Evolutionary conservation across 1,140 invertebrate genomes (phyloP), one percentile per base, ranked within the genome.

Genomic region (Vanessa atalanta): DNA sequence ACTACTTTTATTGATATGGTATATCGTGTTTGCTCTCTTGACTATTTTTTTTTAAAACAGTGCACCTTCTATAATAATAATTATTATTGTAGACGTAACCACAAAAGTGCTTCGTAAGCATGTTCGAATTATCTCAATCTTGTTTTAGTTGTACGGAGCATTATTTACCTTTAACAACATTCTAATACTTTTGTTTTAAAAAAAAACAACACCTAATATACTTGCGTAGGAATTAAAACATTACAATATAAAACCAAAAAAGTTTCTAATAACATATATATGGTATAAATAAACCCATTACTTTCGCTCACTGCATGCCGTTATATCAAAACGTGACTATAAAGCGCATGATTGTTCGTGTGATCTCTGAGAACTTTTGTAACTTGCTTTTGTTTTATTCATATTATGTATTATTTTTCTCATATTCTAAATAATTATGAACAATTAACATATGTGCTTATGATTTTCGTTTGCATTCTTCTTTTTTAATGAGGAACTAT

Each of bases 291-390:
- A 61, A 50, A 50, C 15, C 66, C 51, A 68, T 68, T 55, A 73
- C 71, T 73, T 73, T 73, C 71, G 64, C 65, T 68, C 16, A 51
- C 20, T 47, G 64, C 67, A 57, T 73, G 47, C 71, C 71, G 60
- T 68, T 73, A 68, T 65, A 53, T 68, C 63, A 63, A 61, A 61
- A 26, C 47, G 60, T 67, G 71, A 67, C 71, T 57, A 57, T 70
- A 64, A 68, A 73, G 65, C 65, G 65, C 72, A 73, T 68, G 65
- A 68, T 67, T 66, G 65, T 73, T 15, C 66, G 48, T 73, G 65
- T 68, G 72, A 43, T 73, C 65, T 73, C 55, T 73, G 72, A 26
- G 72, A 73, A 73, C 65, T 66, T 57, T 65, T 31, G 3, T 15
- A 8, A 47, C 47, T 72, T 72, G 50, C 60, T 71, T 66, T 61